These are phyloP conservation scores for Myathropa florea DNA, from an alignment of 2,888 invertebrate genomes.

Conservation along the genomic window DNA sequence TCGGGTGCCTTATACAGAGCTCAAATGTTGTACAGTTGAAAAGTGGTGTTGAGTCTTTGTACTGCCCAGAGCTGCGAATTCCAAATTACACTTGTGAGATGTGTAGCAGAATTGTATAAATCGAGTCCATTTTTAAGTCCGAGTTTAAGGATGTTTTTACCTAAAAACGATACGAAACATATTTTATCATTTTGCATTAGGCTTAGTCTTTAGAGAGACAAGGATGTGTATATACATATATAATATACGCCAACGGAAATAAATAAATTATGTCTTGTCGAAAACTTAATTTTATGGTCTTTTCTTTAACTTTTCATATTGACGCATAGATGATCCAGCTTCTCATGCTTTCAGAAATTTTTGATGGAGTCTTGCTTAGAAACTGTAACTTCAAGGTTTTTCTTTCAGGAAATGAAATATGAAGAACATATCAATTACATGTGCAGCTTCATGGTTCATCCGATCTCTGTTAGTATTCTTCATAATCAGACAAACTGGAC, in stretches of 20 bases:
- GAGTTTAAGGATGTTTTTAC: constrained; percentile 19
- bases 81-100: background rate
- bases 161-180: background rate
- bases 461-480: no score
- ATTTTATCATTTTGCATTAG: background rate
- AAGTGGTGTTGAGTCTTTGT: constrained; percentile 7
- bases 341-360: no score
- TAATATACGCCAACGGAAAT: background rate
- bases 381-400: no score
- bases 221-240: background rate
- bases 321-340: no score
- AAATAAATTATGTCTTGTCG: background rate
- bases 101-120: constrained; percentile 22
- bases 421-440: no score
- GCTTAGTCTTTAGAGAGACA: background rate
- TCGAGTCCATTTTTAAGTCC: constrained; percentile 60
- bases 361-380: no score
- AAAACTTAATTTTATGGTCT: background rate
- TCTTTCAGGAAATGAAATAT: no score
- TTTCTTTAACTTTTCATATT: background rate
- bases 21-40: constrained; percentile 14
- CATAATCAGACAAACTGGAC: no score
- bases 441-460: no score
- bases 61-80: constrained; percentile 16
- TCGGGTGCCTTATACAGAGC: constrained; percentile 47